These are phyloP conservation scores for Pipistrellus kuhlii DNA, from an alignment of 2,797 vertebrate species.

Conservation along the genomic window DNA sequence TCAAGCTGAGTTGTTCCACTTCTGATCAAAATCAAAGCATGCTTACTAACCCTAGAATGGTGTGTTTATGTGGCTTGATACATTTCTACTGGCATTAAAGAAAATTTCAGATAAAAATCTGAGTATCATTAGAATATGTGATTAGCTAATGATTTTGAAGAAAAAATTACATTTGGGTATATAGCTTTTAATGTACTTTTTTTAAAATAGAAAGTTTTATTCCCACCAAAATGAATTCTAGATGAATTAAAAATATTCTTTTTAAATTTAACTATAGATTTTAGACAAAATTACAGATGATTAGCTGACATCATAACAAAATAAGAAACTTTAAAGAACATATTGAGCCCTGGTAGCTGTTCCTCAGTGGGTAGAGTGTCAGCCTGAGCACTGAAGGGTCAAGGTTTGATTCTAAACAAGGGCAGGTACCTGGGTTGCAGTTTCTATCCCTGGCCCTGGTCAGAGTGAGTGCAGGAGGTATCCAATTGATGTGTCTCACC, in stretches of 20 bases:
- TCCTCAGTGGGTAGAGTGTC: too few relatives aligned
- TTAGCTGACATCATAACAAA: not conserved
- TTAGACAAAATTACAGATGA: not conserved
- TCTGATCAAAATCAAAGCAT: constrained; percentile 74
- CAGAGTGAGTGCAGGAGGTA: too few relatives aligned
- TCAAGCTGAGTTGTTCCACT: constrained; percentile 68
- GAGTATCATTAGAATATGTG: constrained; percentile 17
- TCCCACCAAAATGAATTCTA: constrained; percentile 27
- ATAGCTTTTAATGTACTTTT: constrained; percentile 16
- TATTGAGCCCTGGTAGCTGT: too few relatives aligned
- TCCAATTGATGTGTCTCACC: too few relatives aligned
- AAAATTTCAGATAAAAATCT: constrained; percentile 64
- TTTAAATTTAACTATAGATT: constrained; percentile 37
- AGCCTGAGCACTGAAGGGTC: too few relatives aligned
- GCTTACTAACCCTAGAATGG: constrained; percentile 39
- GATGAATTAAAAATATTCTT: not conserved
- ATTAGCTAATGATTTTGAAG: constrained; percentile 53
- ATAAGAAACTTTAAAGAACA: not conserved
- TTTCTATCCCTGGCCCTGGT: too few relatives aligned
- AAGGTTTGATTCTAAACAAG: too few relatives aligned
- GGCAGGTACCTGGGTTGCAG: too few relatives aligned
- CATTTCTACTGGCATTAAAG: constrained; percentile 23
- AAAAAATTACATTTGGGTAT: constrained; percentile 18
- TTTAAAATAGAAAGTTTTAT: constrained; percentile 23
- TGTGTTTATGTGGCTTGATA: constrained; percentile 60